phyloP scores from a whole-genome alignment of 2,888 invertebrate genomes.

The Drosophila suboccidentalis region DNA sequence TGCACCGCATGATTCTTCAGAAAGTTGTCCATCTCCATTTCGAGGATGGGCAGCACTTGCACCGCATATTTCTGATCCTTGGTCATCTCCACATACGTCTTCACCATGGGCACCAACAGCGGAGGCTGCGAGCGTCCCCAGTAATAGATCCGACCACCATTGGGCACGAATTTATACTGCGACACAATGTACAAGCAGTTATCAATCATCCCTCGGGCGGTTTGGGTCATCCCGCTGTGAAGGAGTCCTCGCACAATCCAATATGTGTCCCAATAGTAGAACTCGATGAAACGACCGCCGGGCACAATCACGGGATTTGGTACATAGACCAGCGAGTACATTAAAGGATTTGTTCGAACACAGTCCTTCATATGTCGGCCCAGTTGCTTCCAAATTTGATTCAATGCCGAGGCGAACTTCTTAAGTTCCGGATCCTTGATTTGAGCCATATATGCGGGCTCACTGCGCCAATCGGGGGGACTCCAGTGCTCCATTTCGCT shows the following conservation, averaged over 20 bases:
- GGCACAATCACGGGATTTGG: constrained; percentile 94
- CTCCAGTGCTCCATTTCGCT: constrained; percentile 43
- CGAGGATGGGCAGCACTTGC: constrained; percentile 88
- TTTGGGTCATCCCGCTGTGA: constrained; percentile 92
- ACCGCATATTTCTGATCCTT: constrained; percentile 89
- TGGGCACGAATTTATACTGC: constrained; percentile 93
- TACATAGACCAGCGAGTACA: constrained; percentile 94
- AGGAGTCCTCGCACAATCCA: constrained; percentile 96
- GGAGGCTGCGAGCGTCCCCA: constrained; percentile 94
- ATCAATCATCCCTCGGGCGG: constrained; percentile 93
- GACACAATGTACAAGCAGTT: constrained; percentile 94
- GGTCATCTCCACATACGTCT: constrained; percentile 90
- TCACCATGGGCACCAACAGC: constrained; percentile 93
- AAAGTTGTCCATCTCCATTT: constrained; percentile 94
- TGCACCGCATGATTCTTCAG: constrained; percentile 90
- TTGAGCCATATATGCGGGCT: constrained; percentile 86
- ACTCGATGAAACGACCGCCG: constrained; percentile 94
- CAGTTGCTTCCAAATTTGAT: constrained; percentile 90
- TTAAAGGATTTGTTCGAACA: constrained; percentile 89
- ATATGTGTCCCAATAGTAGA: constrained; percentile 98
- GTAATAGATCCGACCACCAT: constrained; percentile 96
- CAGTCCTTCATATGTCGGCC: constrained; percentile 91
- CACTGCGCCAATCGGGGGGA: constrained; percentile 58
- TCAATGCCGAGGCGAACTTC: constrained; percentile 90
- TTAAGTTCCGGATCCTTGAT: constrained; percentile 90